Evolutionary conservation across 2,797 vertebrate genomes (phyloP).

Genomic region (Lithobates sylvaticus): DNA sequence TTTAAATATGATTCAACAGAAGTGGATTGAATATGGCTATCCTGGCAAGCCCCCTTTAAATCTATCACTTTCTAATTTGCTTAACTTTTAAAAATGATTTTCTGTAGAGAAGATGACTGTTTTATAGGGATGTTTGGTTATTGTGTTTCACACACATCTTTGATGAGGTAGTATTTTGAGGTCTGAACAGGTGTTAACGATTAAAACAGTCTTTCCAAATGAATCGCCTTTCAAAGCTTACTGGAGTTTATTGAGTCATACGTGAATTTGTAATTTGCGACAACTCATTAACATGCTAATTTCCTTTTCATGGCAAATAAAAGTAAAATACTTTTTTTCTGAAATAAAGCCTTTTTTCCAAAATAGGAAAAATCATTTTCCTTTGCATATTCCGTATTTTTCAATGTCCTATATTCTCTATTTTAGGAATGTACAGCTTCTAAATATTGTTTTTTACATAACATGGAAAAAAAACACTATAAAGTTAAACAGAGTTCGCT

Average conservation of each 20-base stretch:
- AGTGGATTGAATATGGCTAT: neutral
- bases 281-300: constrained; percentile 34
- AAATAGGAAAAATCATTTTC: neutral
- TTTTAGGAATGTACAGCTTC: neutral
- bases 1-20: neutral
- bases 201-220: constrained; percentile 44
- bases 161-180: constrained; percentile 17
- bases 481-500: too few species aligned
- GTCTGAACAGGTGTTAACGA: constrained; percentile 49
- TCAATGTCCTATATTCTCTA: neutral
- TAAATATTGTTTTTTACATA: too few species aligned
- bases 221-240: constrained; percentile 43
- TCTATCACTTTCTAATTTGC: neutral
- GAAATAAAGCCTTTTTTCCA: neutral
- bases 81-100: neutral
- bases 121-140: constrained; percentile 19
- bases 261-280: constrained; percentile 33
- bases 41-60: neutral
- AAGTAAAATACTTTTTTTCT: neutral
- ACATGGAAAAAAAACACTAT: too few species aligned
- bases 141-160: constrained; percentile 10
- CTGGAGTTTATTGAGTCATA: constrained; percentile 45
- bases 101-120: neutral
- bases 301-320: constrained; percentile 4
- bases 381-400: neutral